Evolutionary conservation across 2,113 vertebrate species (phyloP).

Genomic region (Saguinus imperator): DNA sequence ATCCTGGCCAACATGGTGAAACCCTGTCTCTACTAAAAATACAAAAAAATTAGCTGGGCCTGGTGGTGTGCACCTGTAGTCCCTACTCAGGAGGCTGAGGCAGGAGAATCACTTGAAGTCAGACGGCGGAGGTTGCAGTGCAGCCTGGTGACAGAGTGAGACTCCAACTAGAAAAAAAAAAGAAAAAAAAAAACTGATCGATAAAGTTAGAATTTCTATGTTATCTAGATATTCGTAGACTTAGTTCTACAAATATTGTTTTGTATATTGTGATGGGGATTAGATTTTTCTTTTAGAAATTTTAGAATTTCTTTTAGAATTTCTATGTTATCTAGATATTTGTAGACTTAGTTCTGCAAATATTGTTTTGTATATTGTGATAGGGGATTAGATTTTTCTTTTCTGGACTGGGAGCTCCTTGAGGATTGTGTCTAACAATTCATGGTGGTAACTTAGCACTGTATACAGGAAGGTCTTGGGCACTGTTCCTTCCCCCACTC

Average conservation of each 20-base stretch:
- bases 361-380: background rate
- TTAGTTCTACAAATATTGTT: background rate
- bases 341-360: background rate
- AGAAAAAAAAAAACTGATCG: background rate
- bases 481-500: background rate
- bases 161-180: too few species aligned
- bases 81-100: too few species aligned
- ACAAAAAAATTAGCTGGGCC: too few species aligned
- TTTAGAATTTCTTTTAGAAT: too few species aligned
- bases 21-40: too few species aligned
- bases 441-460: background rate
- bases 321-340: background rate
- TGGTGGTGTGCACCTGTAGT: too few species aligned
- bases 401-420: background rate
- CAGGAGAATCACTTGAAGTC: too few species aligned
- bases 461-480: background rate
- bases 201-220: background rate
- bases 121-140: too few species aligned
- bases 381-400: background rate
- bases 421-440: background rate
- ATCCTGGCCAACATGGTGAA: too few species aligned
- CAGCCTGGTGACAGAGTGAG: too few species aligned
- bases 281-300: background rate
- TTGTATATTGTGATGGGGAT: background rate
- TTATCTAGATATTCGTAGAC: background rate